Conservation (phyloP, 2,113 vertebrate genomes). For the Tyto alba region DNA sequence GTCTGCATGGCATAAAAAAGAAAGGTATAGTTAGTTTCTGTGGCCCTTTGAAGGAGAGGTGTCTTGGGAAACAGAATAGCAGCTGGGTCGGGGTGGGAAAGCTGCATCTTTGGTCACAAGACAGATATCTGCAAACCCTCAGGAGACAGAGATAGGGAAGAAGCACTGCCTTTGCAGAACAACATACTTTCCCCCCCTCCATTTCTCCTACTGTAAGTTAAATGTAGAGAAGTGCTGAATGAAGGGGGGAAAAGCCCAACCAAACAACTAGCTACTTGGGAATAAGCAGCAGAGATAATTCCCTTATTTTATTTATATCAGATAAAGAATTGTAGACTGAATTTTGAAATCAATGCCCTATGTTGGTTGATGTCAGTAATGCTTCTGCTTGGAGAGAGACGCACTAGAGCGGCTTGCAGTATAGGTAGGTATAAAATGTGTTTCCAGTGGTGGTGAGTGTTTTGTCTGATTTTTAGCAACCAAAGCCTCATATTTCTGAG, state of each 20-base stretch:
- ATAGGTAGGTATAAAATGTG: not conserved
- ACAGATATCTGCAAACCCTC: not conserved
- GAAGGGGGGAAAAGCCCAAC: not conserved
- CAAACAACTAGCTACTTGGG: not conserved
- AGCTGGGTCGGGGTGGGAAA: not conserved
- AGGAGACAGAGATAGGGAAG: not conserved
- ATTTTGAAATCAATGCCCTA: not conserved
- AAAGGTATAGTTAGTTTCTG: not conserved
- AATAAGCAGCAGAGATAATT: not conserved
- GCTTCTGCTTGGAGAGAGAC: not conserved
- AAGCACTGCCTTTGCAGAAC: not conserved
- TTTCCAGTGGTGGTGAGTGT: not conserved
- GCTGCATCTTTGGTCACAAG: not conserved
- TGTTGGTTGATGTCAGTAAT: not conserved
- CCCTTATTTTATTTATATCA: not conserved
- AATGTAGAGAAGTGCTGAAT: not conserved
- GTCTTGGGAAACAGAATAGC: not conserved
- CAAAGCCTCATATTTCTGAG: not conserved
- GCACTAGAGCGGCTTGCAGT: not conserved
- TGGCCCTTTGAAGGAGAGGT: not conserved
- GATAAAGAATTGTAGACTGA: not conserved
- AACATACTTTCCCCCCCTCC: fast-evolving
- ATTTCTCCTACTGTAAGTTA: not conserved
- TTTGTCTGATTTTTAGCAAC: not conserved
- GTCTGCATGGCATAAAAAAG: not conserved